Percentiles rank a stretch among this genome's conserved stretches.
Conservation (phyloP, 2,888 invertebrate genomes). For the Chouioia cunea region DNA sequence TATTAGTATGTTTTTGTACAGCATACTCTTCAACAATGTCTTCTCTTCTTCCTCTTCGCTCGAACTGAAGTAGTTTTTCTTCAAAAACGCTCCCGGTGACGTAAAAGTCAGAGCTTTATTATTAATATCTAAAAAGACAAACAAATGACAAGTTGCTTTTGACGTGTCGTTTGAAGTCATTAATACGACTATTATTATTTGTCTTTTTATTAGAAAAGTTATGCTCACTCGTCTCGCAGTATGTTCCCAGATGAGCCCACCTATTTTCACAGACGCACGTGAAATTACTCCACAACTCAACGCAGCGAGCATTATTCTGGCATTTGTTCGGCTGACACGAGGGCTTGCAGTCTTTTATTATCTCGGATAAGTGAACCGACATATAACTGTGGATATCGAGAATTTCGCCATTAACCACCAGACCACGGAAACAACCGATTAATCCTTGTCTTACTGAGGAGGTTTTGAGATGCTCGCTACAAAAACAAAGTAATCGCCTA, state of each 20-base stretch:
- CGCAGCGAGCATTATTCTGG: constrained; percentile 90
- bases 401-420: constrained; percentile 92
- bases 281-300: constrained; percentile 92
- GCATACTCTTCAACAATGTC: constrained; percentile 77
- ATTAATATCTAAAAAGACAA: constrained; percentile 81
- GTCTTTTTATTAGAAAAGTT: too few relatives aligned
- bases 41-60: constrained; percentile 75
- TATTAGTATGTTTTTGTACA: constrained; percentile 85
- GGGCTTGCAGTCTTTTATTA: constrained; percentile 93
- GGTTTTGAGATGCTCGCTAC: constrained; percentile 84
- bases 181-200: not conserved
- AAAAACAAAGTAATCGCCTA: constrained; percentile 10
- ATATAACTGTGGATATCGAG: constrained; percentile 92
- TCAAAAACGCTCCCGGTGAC: constrained; percentile 82
- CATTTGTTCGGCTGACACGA: constrained; percentile 96
- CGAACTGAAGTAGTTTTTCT: constrained; percentile 80
- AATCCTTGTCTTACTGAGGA: constrained; percentile 89
- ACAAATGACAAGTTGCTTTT: not conserved
- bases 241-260: constrained; percentile 91
- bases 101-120: constrained; percentile 90
- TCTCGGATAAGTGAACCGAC: constrained; percentile 91
- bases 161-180: not conserved
- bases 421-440: constrained; percentile 93
- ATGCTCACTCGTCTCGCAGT: constrained; percentile 91
- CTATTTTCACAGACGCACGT: constrained; percentile 92